Evolutionary conservation across 2,797 vertebrate genomes (phyloP), one percentile per base, ranked within the genome.

Genomic region (Taenioides sp.): DNA sequence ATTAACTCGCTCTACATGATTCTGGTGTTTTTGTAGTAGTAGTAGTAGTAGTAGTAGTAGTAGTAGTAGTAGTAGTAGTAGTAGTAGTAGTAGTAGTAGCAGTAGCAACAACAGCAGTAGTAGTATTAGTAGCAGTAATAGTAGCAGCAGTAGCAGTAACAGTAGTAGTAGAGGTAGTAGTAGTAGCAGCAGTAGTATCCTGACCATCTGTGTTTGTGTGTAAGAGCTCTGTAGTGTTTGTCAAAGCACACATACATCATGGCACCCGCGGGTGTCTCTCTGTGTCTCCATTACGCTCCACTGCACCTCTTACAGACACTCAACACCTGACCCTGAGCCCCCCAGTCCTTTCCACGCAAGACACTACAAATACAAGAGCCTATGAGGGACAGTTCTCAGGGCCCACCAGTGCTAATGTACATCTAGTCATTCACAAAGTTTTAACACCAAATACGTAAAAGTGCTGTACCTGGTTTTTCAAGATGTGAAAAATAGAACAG

Each of bases 241-340:
- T 90, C 89, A 91, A 78, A 88, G 85, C 63, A 55, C 69, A 84
- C 89, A 91, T 93, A 89, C 71, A 91, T 93, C 92, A 88, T 76
- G 14, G 69, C 82, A 80, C 83, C 81, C 80, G 67, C 73, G 79
- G 76, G 71, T 91, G 88, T 88, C 74, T 79, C 84, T 87, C 77
- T 78, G 66, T 18, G 52, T 84, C 83, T 90, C 86, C 69, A 82
- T 89, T 87, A 84, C 86, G 20, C 72, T 80, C 82, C 77, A 82
- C 86, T 90, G 86, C 76, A 84, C 76, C 78, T 86, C 61, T 22
- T 75, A 70, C 49, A 78, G 80, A 87, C 82, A 86, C 77, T 75
- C 74, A 80, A 82, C 80, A 89, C 87, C 87, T 83, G 81, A 87
- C 79, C 72, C 23, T 50, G 65, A 63, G 37, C 71, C 60, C 59